Conservation (phyloP, 1,140 invertebrate genomes). For the Leptinotarsa undecemlineata region DNA sequence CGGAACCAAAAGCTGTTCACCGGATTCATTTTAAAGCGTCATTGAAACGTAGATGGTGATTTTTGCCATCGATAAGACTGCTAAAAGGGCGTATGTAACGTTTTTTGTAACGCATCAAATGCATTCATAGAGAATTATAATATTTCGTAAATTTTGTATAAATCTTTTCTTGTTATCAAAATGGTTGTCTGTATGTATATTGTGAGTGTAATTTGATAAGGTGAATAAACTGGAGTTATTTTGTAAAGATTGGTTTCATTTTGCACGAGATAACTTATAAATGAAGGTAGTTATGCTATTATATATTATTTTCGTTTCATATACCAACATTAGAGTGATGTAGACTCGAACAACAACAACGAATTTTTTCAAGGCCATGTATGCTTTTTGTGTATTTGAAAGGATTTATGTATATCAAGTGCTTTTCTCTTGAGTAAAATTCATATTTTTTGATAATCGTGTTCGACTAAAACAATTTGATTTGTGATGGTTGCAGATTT, state of each 20-base stretch:
- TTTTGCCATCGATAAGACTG: slow-evolving; percentile 16
- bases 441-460: too few species aligned
- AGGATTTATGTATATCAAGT: too few species aligned
- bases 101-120: slow-evolving; percentile 36
- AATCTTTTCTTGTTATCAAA: slow-evolving; percentile 13
- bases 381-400: too few species aligned
- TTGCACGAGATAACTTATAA: too few species aligned
- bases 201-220: slow-evolving; percentile 19
- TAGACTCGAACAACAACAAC: too few species aligned
- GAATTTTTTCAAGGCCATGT: too few species aligned
- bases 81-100: slow-evolving; percentile 12
- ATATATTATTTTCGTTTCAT: too few species aligned
- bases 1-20: slow-evolving; percentile 31
- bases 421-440: too few species aligned
- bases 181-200: background rate
- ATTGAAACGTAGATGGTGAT: background rate
- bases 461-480: too few species aligned
- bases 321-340: too few species aligned
- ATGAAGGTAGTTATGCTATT: too few species aligned
- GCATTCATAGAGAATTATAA: slow-evolving; percentile 34
- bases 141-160: slow-evolving; percentile 1
- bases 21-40: background rate
- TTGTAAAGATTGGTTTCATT: background rate
- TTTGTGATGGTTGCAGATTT: too few species aligned
- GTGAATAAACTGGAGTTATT: slow-evolving; percentile 1